Percentiles rank a stretch among this genome's conserved stretches.
phyloP scores from a whole-genome alignment of 2,113 vertebrate genomes.

The Sterrhoptilus dennistouni region DNA sequence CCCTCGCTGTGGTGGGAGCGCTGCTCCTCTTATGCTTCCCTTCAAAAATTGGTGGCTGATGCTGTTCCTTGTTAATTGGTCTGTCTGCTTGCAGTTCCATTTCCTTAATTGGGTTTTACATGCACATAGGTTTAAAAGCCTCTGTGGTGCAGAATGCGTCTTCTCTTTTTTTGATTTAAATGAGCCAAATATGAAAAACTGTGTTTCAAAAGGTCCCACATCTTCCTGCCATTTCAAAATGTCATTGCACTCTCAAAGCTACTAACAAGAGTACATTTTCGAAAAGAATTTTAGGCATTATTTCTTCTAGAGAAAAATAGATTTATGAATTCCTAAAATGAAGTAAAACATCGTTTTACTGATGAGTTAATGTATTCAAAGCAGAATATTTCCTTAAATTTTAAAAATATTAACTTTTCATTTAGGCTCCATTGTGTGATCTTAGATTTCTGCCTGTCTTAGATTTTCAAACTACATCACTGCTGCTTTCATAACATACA shows the following conservation, averaged over 20 bases:
- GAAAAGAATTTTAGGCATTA: not conserved
- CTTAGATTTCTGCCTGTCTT: not conserved
- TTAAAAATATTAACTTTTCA: not conserved
- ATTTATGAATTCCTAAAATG: not conserved
- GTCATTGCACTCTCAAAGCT: not conserved
- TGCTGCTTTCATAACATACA: not conserved
- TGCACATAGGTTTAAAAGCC: not conserved
- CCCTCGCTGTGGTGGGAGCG: not conserved
- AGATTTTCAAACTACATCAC: not conserved
- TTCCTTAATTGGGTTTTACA: not conserved
- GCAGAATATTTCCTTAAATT: not conserved
- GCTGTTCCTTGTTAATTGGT: not conserved
- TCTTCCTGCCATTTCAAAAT: not conserved
- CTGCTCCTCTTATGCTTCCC: not conserved
- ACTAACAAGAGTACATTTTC: not conserved
- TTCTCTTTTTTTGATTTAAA: not conserved
- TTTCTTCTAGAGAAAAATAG: not conserved
- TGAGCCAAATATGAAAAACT: not conserved
- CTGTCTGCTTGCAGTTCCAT: not conserved
- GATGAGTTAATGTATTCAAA: not conserved
- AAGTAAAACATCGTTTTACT: not conserved
- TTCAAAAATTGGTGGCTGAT: not conserved
- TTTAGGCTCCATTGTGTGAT: not conserved
- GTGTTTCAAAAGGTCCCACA: accelerated
- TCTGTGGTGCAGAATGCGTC: not conserved